Conservation (phyloP, 1,140 invertebrate species). For the Neodiprion lecontei region DNA sequence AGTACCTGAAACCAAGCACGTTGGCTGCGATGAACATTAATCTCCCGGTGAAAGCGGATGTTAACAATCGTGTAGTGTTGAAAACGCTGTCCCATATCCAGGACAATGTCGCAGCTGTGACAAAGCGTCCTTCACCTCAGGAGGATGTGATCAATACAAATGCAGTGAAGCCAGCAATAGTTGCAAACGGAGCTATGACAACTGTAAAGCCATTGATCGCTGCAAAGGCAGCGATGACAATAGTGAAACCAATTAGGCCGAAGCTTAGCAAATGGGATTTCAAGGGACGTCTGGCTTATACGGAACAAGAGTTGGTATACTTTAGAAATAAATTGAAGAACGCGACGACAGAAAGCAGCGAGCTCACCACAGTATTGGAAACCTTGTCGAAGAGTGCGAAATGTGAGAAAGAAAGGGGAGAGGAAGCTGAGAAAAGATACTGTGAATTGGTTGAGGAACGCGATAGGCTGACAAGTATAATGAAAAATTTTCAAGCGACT, state of each 20-base stretch:
- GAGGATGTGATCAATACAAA: too few species aligned
- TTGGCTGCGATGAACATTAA: not conserved
- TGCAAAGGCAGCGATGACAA: not conserved
- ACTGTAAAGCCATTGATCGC: not conserved
- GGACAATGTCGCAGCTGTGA: too few species aligned
- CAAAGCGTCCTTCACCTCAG: too few species aligned
- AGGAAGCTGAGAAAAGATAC: not conserved
- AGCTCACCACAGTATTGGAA: not conserved
- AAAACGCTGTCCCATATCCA: too few species aligned
- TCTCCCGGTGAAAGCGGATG: not conserved
- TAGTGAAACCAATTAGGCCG: not conserved
- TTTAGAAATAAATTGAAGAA: not conserved
- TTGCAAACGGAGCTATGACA: too few species aligned
- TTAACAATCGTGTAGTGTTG: too few species aligned
- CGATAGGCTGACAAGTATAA: not conserved
- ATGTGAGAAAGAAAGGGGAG: not conserved
- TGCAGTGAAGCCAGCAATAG: too few species aligned
- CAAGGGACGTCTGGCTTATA: not conserved
- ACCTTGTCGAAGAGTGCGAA: not conserved
- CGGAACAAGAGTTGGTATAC: not conserved
- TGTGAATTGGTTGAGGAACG: not conserved
- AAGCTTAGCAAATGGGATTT: constrained; percentile 1
- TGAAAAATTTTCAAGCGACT: not conserved
- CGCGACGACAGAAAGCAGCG: not conserved
- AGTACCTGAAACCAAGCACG: not conserved